phyloP scores from a whole-genome alignment of 2,113 vertebrate species.

The Coryphaenoides rupestris region DNA sequence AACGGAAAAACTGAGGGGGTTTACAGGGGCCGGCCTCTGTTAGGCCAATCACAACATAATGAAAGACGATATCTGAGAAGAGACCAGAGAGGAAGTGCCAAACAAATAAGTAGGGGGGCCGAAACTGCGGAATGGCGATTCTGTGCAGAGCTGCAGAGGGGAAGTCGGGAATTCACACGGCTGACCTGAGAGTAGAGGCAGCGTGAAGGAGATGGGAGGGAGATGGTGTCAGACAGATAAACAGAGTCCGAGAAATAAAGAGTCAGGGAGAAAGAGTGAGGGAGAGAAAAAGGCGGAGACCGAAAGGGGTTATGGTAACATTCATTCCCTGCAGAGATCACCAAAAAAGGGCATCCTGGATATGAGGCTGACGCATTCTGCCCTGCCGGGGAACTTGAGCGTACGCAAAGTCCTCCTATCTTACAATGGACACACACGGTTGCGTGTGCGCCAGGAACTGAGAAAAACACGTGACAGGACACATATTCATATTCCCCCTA shows the following conservation, averaged over 20 bases:
- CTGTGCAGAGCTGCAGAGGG: conserved; percentile 12
- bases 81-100: not conserved
- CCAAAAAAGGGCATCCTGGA: conserved; percentile 72
- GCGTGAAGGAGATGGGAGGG: not conserved
- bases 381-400: conserved; percentile 32
- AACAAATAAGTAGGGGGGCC: not conserved
- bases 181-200: conserved; percentile 28
- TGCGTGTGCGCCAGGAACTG: too few relatives aligned
- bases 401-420: conserved; percentile 28
- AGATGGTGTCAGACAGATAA: conserved; percentile 34
- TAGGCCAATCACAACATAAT: conserved; percentile 47
- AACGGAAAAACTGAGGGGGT: not conserved
- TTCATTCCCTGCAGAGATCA: conserved; percentile 56
- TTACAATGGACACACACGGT: conserved; percentile 19
- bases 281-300: conserved; percentile 20
- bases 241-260: conserved; percentile 12
- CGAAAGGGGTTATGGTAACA: conserved; percentile 51
- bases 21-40: conserved; percentile 25
- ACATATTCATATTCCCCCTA: too few relatives aligned
- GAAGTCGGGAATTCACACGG: conserved; percentile 1
- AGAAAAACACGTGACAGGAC: too few relatives aligned
- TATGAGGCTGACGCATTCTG: conserved; percentile 55
- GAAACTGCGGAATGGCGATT: conserved; percentile 4
- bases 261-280: conserved; percentile 7
- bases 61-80: conserved; percentile 27